These are phyloP conservation scores for Hormaphis cornu DNA, from an alignment of 1,140 invertebrate species.

Conservation along the genomic window DNA sequence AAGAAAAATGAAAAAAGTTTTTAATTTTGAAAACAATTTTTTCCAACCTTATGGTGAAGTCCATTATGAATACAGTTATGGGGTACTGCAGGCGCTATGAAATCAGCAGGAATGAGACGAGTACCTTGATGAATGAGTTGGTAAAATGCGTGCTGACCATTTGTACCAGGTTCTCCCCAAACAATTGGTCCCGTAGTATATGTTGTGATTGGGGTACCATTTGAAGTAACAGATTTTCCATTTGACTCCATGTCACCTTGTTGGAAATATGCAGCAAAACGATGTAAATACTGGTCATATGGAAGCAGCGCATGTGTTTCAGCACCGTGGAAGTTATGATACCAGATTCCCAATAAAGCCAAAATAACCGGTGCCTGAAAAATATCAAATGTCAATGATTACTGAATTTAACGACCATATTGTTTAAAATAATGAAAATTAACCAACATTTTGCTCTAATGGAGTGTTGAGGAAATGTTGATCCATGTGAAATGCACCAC, in stretches of 20 bases:
- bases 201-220: constrained; percentile 11
- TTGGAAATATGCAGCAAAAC: constrained; percentile 99
- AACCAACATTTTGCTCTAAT: constrained; percentile 84
- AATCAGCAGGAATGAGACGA: constrained; percentile 90
- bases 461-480: constrained; percentile 83
- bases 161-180: constrained; percentile 98
- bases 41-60: constrained; percentile 55
- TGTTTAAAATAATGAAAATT: not conserved
- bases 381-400: constrained; percentile 34
- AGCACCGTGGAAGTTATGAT: constrained; percentile 86
- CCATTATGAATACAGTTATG: constrained; percentile 82
- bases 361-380: constrained; percentile 84
- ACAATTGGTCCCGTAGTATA: constrained; percentile 86
- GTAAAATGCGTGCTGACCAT: constrained; percentile 98
- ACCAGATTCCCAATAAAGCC: constrained; percentile 92
- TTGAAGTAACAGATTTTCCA: constrained; percentile 72
- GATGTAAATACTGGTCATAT: constrained; percentile 97
- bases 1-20: not conserved
- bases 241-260: constrained; percentile 99
- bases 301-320: constrained; percentile 94
- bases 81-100: constrained; percentile 85
- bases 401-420: not conserved
- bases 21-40: not conserved
- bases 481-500: constrained; percentile 89
- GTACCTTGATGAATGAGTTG: constrained; percentile 89